phyloP scores from a whole-genome alignment of 2,888 invertebrate genomes.

The Odontothrips loti region DNA sequence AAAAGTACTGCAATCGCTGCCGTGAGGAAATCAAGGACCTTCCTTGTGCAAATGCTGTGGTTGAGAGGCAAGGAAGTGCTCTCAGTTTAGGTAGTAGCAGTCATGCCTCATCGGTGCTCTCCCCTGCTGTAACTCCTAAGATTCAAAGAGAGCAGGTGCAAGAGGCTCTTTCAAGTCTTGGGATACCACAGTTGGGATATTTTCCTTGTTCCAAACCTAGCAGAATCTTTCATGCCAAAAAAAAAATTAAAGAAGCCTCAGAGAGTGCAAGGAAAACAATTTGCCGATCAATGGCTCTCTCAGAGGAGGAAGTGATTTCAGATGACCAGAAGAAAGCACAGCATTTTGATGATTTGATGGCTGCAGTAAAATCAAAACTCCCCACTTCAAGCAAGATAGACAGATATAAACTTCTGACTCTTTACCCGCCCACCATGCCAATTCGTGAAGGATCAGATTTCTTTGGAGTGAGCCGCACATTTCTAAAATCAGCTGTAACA shows the following conservation, averaged over 20 bases:
- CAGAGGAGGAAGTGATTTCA: neutral
- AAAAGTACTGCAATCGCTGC: neutral
- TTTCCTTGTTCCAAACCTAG: neutral
- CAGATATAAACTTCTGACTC: neutral
- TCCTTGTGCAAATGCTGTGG: neutral
- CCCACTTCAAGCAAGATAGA: neutral
- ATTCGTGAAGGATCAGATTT: neutral
- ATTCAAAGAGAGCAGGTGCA: neutral
- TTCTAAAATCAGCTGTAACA: neutral
- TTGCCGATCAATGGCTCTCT: neutral
- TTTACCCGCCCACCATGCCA: neutral
- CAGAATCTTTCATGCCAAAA: neutral
- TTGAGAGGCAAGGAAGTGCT: neutral
- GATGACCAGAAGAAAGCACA: neutral
- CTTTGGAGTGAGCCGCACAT: neutral
- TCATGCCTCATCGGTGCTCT: neutral
- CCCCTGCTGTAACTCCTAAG: neutral
- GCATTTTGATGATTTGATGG: neutral
- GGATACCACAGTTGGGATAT: neutral
- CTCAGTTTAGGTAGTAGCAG: neutral
- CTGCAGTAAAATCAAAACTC: neutral
- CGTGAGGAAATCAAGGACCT: neutral
- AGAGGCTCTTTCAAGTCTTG: constrained; percentile 1
- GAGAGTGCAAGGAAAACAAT: neutral
- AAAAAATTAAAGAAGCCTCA: neutral